Evolutionary conservation across 2,797 vertebrate species (phyloP).

Genomic region (Chaetophractus vellerosus): DNA sequence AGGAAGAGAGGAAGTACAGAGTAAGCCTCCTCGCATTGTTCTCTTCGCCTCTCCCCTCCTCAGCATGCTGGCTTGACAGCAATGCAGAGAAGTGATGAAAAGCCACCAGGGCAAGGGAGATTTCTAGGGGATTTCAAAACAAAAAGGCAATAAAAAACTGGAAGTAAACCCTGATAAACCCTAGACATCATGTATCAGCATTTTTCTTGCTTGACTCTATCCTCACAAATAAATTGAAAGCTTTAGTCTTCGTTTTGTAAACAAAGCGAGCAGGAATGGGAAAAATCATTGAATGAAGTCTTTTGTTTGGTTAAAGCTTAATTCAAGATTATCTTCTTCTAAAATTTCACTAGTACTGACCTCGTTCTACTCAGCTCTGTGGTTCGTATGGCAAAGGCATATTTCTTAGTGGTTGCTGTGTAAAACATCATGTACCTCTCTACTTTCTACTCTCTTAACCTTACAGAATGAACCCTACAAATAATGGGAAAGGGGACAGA

Average conservation of each 20-base stretch:
- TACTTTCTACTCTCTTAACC: background rate
- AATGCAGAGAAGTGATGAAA: background rate
- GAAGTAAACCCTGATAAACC: background rate
- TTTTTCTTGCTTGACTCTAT: background rate
- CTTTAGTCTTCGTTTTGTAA: background rate
- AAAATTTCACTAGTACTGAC: background rate
- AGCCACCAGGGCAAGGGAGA: background rate
- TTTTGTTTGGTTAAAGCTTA: slow-evolving; percentile 3
- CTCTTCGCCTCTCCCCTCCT: no score
- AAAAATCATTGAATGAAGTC: background rate
- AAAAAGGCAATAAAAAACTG: background rate
- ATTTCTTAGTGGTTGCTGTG: background rate
- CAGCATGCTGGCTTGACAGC: rapidly evolving
- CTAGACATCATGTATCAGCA: background rate
- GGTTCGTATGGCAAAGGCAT: background rate
- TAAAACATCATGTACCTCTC: background rate
- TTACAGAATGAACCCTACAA: background rate
- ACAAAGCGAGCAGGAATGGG: background rate
- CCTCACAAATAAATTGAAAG: background rate
- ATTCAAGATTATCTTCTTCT: slow-evolving; percentile 38
- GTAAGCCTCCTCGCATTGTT: slow-evolving; percentile 86
- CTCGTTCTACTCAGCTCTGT: background rate
- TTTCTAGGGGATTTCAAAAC: background rate
- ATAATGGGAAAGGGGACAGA: background rate
- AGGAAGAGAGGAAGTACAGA: slow-evolving; percentile 98